Evolutionary conservation across 2,797 vertebrate genomes (phyloP).

Genomic region (Aplochiton taeniatus): DNA sequence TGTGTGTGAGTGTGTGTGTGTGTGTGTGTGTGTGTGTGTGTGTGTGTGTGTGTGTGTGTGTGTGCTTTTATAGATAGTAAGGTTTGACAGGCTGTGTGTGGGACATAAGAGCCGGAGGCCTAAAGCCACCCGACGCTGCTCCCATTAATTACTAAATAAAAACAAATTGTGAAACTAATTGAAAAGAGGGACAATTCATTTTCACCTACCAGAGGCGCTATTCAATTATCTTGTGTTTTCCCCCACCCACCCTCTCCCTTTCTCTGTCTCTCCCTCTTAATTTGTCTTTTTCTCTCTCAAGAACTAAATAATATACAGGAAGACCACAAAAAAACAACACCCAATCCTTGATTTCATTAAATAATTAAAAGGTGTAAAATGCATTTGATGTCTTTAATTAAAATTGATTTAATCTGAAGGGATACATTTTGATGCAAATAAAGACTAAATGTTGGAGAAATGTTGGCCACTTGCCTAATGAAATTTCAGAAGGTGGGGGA

Average conservation of each 20-base stretch:
- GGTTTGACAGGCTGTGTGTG: constrained; percentile 31
- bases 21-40: constrained; percentile 53
- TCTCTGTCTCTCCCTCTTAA: constrained; percentile 53
- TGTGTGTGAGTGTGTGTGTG: constrained; percentile 21
- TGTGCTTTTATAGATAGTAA: constrained; percentile 23
- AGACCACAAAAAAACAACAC: not conserved
- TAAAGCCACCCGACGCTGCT: constrained; percentile 71
- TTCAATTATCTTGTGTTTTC: constrained; percentile 74
- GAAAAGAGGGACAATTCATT: constrained; percentile 81
- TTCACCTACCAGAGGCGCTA: constrained; percentile 78
- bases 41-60: constrained; percentile 54
- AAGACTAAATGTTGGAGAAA: too few species aligned
- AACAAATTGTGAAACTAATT: constrained; percentile 85
- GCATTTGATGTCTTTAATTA: too few species aligned
- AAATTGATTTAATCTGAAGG: too few species aligned
- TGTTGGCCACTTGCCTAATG: too few species aligned
- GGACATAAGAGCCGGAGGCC: constrained; percentile 60
- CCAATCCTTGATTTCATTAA: not conserved
- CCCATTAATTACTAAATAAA: constrained; percentile 86
- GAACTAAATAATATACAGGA: not conserved
- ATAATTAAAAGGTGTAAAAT: too few species aligned
- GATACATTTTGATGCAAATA: too few species aligned
- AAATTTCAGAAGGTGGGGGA: too few species aligned
- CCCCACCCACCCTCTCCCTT: constrained; percentile 39
- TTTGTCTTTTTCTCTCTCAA: constrained; percentile 2